Conservation (phyloP, 2,797 vertebrate species). For the Rhyacichthys aspro region DNA sequence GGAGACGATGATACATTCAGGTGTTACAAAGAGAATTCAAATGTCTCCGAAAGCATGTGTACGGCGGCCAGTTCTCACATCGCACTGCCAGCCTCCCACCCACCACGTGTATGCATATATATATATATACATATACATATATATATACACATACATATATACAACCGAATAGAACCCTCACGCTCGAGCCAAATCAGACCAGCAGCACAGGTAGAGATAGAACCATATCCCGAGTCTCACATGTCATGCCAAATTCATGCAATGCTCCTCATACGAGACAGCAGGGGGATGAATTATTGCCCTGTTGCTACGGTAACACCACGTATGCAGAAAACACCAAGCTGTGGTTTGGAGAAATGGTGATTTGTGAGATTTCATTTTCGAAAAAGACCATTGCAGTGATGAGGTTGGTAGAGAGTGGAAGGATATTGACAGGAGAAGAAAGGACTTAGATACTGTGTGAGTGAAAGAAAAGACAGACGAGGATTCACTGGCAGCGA, state of each 20-base stretch:
- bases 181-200: conserved; percentile 18
- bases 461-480: conserved; percentile 14
- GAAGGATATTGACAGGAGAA: conserved; percentile 17
- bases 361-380: conserved; percentile 71
- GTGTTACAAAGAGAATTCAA: conserved; percentile 12
- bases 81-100: conserved; percentile 37
- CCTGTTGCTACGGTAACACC: conserved; percentile 76
- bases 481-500: conserved; percentile 48
- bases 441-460: conserved; percentile 29
- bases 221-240: conserved; percentile 40
- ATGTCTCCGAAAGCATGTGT: conserved; percentile 18
- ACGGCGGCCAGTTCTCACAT: conserved; percentile 14
- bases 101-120: conserved; percentile 6
- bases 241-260: conserved; percentile 67
- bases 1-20: conserved; percentile 1
- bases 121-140: background rate
- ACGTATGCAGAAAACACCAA: conserved; percentile 61
- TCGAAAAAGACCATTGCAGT: conserved; percentile 45
- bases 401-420: conserved; percentile 12
- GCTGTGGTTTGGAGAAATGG: conserved; percentile 48
- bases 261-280: conserved; percentile 60
- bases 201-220: conserved; percentile 30
- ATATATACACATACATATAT: background rate
- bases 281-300: conserved; percentile 65
- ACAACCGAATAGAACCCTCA: conserved; percentile 18